Percentiles rank a stretch among this genome's conserved stretches.
Conservation (phyloP, 1,140 invertebrate genomes). For the Ceratina calcarata region DNA sequence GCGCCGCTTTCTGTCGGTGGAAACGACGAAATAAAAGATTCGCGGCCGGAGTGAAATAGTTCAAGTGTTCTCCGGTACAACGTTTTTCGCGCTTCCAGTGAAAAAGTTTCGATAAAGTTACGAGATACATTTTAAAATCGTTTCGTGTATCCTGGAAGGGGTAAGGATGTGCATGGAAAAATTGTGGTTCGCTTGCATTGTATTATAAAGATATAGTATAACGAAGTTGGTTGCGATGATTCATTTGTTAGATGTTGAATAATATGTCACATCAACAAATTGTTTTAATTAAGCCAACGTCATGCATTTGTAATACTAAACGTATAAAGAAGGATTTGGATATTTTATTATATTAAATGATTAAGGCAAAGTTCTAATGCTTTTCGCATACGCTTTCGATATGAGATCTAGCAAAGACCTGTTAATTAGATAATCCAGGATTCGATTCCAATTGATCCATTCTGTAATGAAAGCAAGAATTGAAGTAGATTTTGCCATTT, state of each 20-base stretch:
- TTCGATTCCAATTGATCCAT: too few species aligned
- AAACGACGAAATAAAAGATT: slow-evolving; percentile 74
- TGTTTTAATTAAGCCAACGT: too few species aligned
- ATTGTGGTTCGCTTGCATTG: neutral
- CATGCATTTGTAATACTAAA: too few species aligned
- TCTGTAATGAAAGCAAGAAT: too few species aligned
- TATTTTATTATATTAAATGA: too few species aligned
- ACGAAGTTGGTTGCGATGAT: too few species aligned
- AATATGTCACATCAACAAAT: too few species aligned
- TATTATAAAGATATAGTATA: too few species aligned
- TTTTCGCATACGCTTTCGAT: slow-evolving; percentile 9
- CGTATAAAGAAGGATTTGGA: too few species aligned
- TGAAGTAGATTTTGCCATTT: slow-evolving; percentile 6
- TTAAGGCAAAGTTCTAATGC: too few species aligned
- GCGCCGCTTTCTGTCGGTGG: slow-evolving; percentile 33
- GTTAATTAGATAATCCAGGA: slow-evolving; percentile 27
- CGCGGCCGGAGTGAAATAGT: slow-evolving; percentile 61
- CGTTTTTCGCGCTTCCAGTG: slow-evolving; percentile 57
- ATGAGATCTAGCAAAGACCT: slow-evolving; percentile 17
- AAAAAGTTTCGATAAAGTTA: slow-evolving; percentile 64
- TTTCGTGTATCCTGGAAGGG: slow-evolving; percentile 53
- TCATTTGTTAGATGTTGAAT: too few species aligned
- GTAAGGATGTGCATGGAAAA: slow-evolving; percentile 4
- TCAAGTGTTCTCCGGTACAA: slow-evolving; percentile 59
- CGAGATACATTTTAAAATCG: slow-evolving; percentile 61